Evolutionary conservation across 2,113 vertebrate species (phyloP), one percentile per base, ranked within the genome.

Genomic region (Grus americana): DNA sequence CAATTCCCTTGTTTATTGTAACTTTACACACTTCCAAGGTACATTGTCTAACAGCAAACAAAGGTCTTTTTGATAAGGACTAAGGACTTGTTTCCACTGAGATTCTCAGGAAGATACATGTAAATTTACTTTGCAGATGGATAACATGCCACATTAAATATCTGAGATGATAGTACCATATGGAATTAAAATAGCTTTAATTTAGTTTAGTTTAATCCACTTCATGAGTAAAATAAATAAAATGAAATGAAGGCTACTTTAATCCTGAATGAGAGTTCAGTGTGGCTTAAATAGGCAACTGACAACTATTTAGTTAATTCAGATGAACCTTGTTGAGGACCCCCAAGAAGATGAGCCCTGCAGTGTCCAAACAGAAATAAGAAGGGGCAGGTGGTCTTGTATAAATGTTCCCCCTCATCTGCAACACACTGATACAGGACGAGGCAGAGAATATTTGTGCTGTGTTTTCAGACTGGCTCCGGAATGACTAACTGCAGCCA

Each of bases 181-280:
- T 27, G 63, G 71, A 93, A 95, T 94, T 80, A 90, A 90, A 86
- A 63, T 29, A 50, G 6, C 3, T 76, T 90, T 86, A 86, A 94
- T 88, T 92, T 91, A 90, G 90, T 93, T 90, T 71, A 55, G 22
- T 16, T 94, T 86, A 92, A 94, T 92, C 67, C 71, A 83, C 63
- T 94, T 90, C 8, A 66, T 21, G 5, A 92, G 38, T 92, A 83
- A 93, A 95, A 91, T 58, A 96, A 93, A 95, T 67, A 88, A 94
- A 90, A 91, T 58, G 0, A 91, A 95, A 86, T 46, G 10, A 76
- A 86, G 26, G 18, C 38, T 62, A 73, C 27, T 94, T 87, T 75
- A 66, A 85, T 54, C 91, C 30, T 79, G 36, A 76, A 49, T 21
- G 12, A 91, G 57, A 79, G 32, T n/a, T 88, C 34, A 19, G 17